Evolutionary conservation across 2,888 invertebrate genomes (phyloP).

Genomic region (Hypsopygia costalis): DNA sequence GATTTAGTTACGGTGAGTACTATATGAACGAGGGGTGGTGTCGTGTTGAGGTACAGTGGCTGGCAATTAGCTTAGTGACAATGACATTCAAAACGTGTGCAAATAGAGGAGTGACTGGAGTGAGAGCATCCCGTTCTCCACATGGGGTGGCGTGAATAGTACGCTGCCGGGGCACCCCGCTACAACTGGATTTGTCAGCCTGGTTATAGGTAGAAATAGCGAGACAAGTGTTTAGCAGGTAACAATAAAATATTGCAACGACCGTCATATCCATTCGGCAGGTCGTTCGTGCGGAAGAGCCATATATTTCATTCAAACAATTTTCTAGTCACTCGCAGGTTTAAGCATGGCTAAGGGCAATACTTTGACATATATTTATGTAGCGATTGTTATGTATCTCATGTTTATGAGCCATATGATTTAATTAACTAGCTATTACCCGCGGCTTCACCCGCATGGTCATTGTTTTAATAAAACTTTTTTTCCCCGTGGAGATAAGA

Average conservation of each 20-base stretch:
- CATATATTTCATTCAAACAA: constrained; percentile 17
- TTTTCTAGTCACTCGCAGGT: constrained; percentile 6
- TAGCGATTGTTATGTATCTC: too few relatives aligned
- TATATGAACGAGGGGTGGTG: constrained; percentile 20
- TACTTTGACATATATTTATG: too few relatives aligned
- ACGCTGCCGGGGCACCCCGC: too few relatives aligned
- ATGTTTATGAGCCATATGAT: too few relatives aligned
- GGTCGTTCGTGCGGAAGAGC: constrained; percentile 9
- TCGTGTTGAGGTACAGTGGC: constrained; percentile 21
- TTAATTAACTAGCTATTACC: too few relatives aligned
- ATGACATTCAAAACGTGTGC: constrained; percentile 75
- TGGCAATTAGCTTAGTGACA: constrained; percentile 69
- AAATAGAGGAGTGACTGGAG: constrained; percentile 47
- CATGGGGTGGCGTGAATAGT: too few relatives aligned
- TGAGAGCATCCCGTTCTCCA: background rate
- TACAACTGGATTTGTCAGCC: too few relatives aligned
- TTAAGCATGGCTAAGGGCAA: too few relatives aligned
- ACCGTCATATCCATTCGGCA: constrained; percentile 13
- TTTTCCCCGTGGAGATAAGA: too few relatives aligned
- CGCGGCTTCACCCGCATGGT: too few relatives aligned
- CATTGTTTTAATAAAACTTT: too few relatives aligned
- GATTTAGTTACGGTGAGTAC: background rate
- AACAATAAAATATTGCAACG: constrained; percentile 15
- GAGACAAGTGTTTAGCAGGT: constrained; percentile 8
- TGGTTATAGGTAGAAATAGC: background rate